These are phyloP conservation scores for Nomada ferruginata DNA, from an alignment of 2,888 invertebrate genomes.

Conservation along the genomic window DNA sequence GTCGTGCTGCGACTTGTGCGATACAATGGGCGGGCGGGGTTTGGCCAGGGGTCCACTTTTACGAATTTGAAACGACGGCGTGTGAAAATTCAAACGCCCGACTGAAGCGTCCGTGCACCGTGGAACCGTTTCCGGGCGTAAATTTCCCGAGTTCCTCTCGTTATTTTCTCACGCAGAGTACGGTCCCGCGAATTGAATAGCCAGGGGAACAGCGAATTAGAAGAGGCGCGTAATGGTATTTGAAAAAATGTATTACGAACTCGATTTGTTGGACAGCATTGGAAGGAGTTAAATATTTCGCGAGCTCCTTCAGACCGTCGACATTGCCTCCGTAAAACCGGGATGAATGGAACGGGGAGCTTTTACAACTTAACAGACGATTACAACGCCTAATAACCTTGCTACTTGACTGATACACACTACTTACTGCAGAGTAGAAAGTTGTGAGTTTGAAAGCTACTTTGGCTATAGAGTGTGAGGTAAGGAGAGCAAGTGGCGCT, in stretches of 20 bases:
- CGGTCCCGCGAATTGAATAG: background rate
- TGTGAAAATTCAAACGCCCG: conserved; percentile 30
- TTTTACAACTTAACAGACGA: conserved; percentile 68
- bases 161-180: background rate
- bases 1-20: background rate
- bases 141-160: background rate
- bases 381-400: conserved; percentile 74
- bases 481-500: conserved; percentile 54
- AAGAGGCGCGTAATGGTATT: background rate
- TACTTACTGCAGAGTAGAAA: conserved; percentile 78
- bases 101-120: background rate
- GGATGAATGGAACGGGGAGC: conserved; percentile 57
- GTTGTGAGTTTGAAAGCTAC: conserved; percentile 81
- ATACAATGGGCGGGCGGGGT: conserved; percentile 33
- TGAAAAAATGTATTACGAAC: background rate
- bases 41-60: conserved; percentile 45
- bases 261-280: no score
- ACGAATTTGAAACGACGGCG: conserved; percentile 28
- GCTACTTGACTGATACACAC: conserved; percentile 73
- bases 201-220: background rate
- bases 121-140: background rate
- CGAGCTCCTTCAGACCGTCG: background rate
- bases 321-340: conserved; percentile 14
- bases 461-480: conserved; percentile 74
- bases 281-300: background rate